These are phyloP conservation scores for Peromyscus californicus DNA, from an alignment of 2,113 vertebrate genomes.

Conservation along the genomic window DNA sequence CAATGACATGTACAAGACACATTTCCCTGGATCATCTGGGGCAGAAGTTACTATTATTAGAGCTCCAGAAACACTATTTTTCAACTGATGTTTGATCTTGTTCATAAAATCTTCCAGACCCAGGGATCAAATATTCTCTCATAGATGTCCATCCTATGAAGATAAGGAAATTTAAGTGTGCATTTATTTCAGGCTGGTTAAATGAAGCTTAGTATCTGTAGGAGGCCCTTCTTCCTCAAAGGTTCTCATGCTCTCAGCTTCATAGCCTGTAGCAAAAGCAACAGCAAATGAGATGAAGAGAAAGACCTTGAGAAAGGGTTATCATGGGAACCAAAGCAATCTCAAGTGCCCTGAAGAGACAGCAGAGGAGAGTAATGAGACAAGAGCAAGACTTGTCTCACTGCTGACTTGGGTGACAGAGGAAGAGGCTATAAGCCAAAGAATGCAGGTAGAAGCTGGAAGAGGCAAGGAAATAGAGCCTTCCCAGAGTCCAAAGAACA, in stretches of 20 bases:
- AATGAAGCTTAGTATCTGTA: neutral
- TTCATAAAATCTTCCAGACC: neutral
- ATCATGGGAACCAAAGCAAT: neutral
- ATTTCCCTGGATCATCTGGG: conserved; percentile 37
- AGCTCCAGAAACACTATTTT: conserved; percentile 15
- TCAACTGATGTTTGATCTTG: neutral
- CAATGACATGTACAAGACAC: neutral
- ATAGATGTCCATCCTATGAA: neutral
- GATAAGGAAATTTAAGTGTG: neutral
- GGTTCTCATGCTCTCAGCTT: neutral
- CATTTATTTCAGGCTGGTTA: neutral
- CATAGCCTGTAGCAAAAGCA: neutral
- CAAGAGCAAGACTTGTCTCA: neutral
- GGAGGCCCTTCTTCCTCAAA: neutral
- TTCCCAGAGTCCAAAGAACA: neutral
- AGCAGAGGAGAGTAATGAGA: neutral
- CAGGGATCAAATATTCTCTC: neutral
- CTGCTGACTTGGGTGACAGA: neutral
- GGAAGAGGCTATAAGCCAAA: neutral
- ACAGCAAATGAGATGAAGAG: neutral
- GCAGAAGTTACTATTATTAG: conserved; percentile 48
- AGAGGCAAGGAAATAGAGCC: neutral
- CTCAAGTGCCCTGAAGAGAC: neutral
- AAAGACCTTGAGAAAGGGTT: neutral
- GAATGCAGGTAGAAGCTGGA: neutral